A percentile compares a stretch with the other conserved stretches of the same genome.
phyloP scores from a whole-genome alignment of 2,113 vertebrate genomes.

The Pygoscelis adeliae region DNA sequence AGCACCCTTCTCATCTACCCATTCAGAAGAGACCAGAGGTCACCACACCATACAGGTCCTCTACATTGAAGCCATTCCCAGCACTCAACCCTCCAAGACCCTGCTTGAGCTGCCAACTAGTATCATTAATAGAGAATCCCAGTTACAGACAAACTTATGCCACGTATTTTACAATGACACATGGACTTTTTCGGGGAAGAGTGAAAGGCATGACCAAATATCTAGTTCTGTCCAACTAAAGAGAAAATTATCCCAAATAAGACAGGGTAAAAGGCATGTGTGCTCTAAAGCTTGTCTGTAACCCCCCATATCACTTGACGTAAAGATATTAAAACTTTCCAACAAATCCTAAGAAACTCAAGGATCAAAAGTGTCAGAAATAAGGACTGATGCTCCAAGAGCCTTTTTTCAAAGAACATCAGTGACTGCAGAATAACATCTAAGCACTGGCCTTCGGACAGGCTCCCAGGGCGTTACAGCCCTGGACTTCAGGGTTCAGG shows the following conservation, averaged over 20 bases:
- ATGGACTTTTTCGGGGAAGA: neutral
- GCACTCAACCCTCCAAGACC: neutral
- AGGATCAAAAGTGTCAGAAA: neutral
- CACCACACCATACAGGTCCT: neutral
- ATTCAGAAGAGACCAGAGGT: neutral
- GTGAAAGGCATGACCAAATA: neutral
- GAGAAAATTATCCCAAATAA: neutral
- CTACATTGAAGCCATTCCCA: neutral
- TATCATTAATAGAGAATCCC: fast-evolving
- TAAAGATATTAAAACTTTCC: neutral
- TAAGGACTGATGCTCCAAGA: neutral
- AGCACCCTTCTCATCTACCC: neutral
- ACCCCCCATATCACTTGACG: too few relatives aligned
- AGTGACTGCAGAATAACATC: neutral
- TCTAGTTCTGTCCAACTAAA: neutral
- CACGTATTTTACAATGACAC: fast-evolving
- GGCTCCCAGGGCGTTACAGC: neutral
- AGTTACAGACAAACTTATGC: neutral
- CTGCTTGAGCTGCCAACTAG: neutral
- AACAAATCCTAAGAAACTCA: neutral
- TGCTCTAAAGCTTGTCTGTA: neutral
- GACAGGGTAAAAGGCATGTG: fast-evolving
- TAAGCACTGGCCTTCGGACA: neutral
- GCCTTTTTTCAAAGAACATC: neutral
- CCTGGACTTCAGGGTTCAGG: neutral